Evolutionary conservation across 2,797 vertebrate genomes (phyloP).

Genomic region (Uromys caudimaculatus): DNA sequence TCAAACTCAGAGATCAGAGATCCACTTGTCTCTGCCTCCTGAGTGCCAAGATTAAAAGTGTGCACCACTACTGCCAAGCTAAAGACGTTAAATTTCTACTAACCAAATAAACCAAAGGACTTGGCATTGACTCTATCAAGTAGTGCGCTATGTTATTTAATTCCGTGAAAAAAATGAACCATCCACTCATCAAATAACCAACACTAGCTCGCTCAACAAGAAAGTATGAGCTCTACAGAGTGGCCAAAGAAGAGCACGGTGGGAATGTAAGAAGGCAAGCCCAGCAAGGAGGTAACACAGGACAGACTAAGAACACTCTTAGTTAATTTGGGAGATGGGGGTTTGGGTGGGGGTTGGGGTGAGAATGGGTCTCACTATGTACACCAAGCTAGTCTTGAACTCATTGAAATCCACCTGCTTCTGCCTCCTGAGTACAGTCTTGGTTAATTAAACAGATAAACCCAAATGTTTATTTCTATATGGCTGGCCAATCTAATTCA

Average conservation of each 20-base stretch:
- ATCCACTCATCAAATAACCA: conserved; percentile 35
- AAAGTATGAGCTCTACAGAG: conserved; percentile 50
- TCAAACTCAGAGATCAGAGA: not conserved
- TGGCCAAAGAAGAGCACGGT: conserved; percentile 32
- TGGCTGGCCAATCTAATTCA: conserved; percentile 49
- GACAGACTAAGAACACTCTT: not conserved
- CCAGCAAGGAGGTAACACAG: conserved; percentile 21
- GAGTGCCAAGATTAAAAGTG: not conserved
- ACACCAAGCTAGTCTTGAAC: not conserved
- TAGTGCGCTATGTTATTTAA: not conserved
- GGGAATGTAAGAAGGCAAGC: conserved; percentile 34
- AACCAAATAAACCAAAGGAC: conserved; percentile 52
- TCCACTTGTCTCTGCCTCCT: not conserved
- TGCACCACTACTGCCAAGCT: not conserved
- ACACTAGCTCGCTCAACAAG: conserved; percentile 27
- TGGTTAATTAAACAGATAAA: conserved; percentile 54
- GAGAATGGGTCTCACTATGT: not conserved
- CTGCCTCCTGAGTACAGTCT: not conserved
- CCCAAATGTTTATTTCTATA: conserved; percentile 32
- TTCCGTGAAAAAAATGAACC: conserved; percentile 35
- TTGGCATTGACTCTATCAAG: conserved; percentile 33
- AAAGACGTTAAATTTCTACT: conserved; percentile 29
- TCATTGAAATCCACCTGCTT: not conserved
- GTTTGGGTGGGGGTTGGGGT: rapidly evolving
- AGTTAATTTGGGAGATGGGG: no score